Conservation (phyloP, 1,140 invertebrate genomes). For the Brachionus asplanchnoidis region DNA sequence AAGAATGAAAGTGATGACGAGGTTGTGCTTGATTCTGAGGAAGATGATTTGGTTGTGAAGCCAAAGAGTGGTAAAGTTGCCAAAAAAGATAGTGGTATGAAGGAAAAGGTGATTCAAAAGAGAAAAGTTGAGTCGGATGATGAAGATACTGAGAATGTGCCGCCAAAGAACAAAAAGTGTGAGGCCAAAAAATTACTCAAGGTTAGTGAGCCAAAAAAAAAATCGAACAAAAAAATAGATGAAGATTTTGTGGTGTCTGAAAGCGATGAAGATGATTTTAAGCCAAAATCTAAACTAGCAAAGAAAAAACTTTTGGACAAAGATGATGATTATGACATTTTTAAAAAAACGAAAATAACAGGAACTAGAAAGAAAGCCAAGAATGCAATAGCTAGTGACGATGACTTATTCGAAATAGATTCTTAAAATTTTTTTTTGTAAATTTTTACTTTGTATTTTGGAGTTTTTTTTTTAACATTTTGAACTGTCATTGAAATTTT, state of each 20-base stretch:
- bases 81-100: not conserved
- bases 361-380: not conserved
- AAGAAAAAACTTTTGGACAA: constrained; percentile 21
- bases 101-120: not conserved
- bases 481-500: not conserved
- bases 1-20: constrained; percentile 21
- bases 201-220: not conserved
- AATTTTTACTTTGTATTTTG: not conserved
- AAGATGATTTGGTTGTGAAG: not conserved
- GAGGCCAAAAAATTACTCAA: not conserved
- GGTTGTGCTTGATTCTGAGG: not conserved
- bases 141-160: constrained; percentile 21
- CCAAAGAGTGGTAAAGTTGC: not conserved
- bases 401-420: constrained; percentile 18
- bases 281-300: constrained; percentile 1
- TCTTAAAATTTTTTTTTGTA: not conserved
- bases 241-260: not conserved
- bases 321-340: not conserved
- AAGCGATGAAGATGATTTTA: not conserved
- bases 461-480: not conserved
- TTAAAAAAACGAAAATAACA: not conserved
- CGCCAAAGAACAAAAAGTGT: not conserved
- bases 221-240: not conserved
- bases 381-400: constrained; percentile 13
- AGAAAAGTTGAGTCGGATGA: not conserved